A percentile compares a stretch with the other conserved stretches of the same genome.
Evolutionary conservation across 2,797 vertebrate genomes (phyloP).

Genomic region (Fundulus diaphanus): DNA sequence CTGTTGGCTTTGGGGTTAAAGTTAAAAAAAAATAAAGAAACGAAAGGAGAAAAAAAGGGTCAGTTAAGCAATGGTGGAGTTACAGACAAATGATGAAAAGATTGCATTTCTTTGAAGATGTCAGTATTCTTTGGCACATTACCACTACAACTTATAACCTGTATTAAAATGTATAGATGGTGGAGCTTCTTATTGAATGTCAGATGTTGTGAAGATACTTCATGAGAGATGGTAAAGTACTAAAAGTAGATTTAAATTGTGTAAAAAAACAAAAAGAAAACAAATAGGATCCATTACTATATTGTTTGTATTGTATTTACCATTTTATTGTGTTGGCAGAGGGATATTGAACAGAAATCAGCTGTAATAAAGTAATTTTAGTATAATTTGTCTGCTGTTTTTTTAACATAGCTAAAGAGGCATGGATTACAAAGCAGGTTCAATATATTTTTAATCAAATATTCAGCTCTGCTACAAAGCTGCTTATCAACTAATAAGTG

Average conservation of each 20-base stretch:
- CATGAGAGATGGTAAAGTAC: conserved; percentile 78
- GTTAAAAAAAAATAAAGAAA: no score
- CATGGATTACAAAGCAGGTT: no score
- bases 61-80: conserved; percentile 49
- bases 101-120: conserved; percentile 89
- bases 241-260: conserved; percentile 83
- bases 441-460: no score
- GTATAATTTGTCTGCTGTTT: conserved; percentile 78
- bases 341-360: conserved; percentile 96
- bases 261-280: conserved; percentile 79
- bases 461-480: neutral
- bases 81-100: conserved; percentile 71
- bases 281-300: conserved; percentile 93
- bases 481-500: neutral
- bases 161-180: conserved; percentile 99
- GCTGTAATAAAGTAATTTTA: conserved; percentile 99
- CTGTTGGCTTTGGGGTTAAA: conserved; percentile 56
- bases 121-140: conserved; percentile 97
- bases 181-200: conserved; percentile 96
- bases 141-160: conserved; percentile 97
- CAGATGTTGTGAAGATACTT: conserved; percentile 85
- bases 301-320: conserved; percentile 99
- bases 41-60: no score
- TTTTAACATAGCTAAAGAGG: neutral
- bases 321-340: conserved; percentile 92